These are phyloP conservation scores for Drosophila peninsularis DNA, from an alignment of 2,888 invertebrate species.

Conservation along the genomic window DNA sequence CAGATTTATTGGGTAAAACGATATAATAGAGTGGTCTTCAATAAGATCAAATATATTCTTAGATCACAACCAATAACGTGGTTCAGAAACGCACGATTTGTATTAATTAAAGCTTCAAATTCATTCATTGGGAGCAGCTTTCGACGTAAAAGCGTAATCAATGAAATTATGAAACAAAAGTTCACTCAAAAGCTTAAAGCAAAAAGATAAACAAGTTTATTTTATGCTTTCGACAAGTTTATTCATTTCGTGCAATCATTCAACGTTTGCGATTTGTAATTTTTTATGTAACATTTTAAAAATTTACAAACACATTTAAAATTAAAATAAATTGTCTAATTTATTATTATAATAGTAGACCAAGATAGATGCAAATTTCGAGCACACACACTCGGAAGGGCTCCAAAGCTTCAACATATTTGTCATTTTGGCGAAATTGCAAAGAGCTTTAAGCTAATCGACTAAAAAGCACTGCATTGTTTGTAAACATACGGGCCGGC, in stretches of 20 bases:
- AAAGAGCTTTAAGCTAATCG: not conserved
- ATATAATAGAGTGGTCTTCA: not conserved
- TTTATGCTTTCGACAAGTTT: too few relatives aligned
- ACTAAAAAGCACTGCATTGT: not conserved
- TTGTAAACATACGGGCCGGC: not conserved
- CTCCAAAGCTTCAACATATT: not conserved
- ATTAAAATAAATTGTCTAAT: too few relatives aligned
- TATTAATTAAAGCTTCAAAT: not conserved
- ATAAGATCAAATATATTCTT: not conserved
- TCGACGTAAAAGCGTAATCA: not conserved
- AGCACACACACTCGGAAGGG: too few relatives aligned
- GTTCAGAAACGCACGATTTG: not conserved
- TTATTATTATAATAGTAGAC: too few relatives aligned
- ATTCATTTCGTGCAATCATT: too few relatives aligned
- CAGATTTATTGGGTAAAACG: not conserved
- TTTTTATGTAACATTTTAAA: too few relatives aligned
- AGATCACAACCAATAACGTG: not conserved
- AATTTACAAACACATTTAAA: too few relatives aligned
- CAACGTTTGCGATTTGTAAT: too few relatives aligned
- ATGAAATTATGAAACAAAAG: not conserved
- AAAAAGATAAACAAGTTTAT: too few relatives aligned
- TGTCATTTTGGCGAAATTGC: not conserved
- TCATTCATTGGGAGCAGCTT: too few relatives aligned
- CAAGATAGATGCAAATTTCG: too few relatives aligned
- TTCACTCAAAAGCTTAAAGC: too few relatives aligned